Percentiles rank a stretch among this genome's conserved stretches.
Conservation (phyloP, 2,888 invertebrate species). For the Sturmia bella region DNA sequence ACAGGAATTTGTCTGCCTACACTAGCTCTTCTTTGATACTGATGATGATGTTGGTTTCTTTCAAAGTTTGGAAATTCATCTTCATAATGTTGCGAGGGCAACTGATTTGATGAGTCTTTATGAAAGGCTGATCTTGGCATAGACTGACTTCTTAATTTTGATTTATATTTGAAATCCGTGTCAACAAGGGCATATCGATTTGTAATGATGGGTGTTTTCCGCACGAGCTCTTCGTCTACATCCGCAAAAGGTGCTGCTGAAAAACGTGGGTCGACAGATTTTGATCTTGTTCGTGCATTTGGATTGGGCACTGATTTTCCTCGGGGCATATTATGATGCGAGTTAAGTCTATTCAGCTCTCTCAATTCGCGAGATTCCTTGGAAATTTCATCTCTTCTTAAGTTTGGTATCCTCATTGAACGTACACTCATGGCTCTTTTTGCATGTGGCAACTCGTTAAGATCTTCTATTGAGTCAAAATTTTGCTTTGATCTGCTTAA, state of each 20-base stretch:
- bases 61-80: constrained; percentile 54
- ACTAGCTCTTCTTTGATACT: constrained; percentile 69
- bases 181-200: constrained; percentile 87
- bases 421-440: constrained; percentile 79
- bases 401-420: constrained; percentile 75
- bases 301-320: constrained; percentile 74
- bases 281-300: constrained; percentile 73
- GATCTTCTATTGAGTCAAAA: constrained; percentile 77
- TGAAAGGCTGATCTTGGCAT: constrained; percentile 79
- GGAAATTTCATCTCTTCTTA: constrained; percentile 68
- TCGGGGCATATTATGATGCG: constrained; percentile 69
- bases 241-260: constrained; percentile 76
- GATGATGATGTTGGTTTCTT: constrained; percentile 69
- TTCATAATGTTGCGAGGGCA: constrained; percentile 41
- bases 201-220: constrained; percentile 85
- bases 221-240: constrained; percentile 79
- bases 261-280: constrained; percentile 80
- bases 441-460: constrained; percentile 72
- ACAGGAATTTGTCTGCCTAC: constrained; percentile 72
- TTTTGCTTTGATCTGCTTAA: constrained; percentile 76
- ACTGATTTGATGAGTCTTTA: constrained; percentile 57
- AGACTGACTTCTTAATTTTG: constrained; percentile 77
- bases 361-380: constrained; percentile 44
- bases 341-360: constrained; percentile 76
- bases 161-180: constrained; percentile 70